Evolutionary conservation across 2,888 invertebrate species (phyloP).

Genomic region (Calameuta pallipes): DNA sequence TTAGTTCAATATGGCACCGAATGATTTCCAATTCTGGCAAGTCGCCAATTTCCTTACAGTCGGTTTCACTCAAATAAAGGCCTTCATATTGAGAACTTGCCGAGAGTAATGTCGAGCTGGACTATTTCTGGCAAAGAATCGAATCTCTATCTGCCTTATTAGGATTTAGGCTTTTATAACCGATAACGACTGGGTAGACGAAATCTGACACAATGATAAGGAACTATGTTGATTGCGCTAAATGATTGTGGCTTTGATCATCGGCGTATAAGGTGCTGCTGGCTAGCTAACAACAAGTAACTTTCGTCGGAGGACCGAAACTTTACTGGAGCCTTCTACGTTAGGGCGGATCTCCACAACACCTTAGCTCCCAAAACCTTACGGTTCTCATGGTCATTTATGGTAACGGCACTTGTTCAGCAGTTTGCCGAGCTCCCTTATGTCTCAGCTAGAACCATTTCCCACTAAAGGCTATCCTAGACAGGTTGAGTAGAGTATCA

Average conservation of each 20-base stretch:
- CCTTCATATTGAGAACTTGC: constrained; percentile 52
- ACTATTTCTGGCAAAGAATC: background rate
- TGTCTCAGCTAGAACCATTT: constrained; percentile 35
- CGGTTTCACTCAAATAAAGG: constrained; percentile 57
- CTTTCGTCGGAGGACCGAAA: background rate
- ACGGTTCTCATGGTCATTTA: constrained; percentile 34
- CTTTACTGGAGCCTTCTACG: constrained; percentile 12
- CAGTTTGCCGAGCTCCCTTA: constrained; percentile 42
- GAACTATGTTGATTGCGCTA: background rate
- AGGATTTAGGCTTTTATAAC: background rate
- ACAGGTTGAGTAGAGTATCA: background rate
- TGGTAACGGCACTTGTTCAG: constrained; percentile 51
- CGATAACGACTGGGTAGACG: background rate
- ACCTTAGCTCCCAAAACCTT: constrained; percentile 2
- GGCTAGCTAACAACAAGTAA: background rate
- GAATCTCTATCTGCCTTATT: background rate
- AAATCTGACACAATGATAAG: background rate
- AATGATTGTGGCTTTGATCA: background rate
- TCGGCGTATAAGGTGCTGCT: background rate
- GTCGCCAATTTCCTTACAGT: constrained; percentile 46
- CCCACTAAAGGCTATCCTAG: constrained; percentile 25
- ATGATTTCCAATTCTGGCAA: constrained; percentile 52
- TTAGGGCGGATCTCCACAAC: constrained; percentile 1
- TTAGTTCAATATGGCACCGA: constrained; percentile 51
- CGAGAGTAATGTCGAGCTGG: constrained; percentile 32